Evolutionary conservation across 2,797 vertebrate genomes (phyloP), one percentile per base, ranked within the genome.

Genomic region (Platyrinchus mystaceus): DNA sequence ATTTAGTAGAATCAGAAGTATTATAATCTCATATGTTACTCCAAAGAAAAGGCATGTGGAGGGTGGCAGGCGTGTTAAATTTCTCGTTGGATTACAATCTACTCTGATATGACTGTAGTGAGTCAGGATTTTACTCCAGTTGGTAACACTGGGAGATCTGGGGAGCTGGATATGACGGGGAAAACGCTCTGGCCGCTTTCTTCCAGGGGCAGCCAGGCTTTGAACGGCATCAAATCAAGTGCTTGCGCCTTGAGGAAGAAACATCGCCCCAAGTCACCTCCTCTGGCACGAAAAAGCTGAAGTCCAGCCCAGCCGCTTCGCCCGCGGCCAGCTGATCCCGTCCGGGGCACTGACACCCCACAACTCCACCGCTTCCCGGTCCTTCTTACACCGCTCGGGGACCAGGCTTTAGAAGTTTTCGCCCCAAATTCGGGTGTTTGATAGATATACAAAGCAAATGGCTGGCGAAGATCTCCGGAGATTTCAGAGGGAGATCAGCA

Each of bases 21-120:
- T 69, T 86, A 94, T 93, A 94, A 96, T 90, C 70, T 92, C 83
- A 86, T 89, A 84, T 21, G 82, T 90, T 86, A 91, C 68, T 87
- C 85, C 93, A 81, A 87, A 94, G 49, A 94, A 90, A 94, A 95
- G 91, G 73, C 88, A 64, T 84, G 76, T 90, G 84, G 62, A 90
- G 78, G 70, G 69, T 60, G 91, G 93, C 93, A 87, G 91, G 66
- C 21, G 10, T 76, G 66, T 80, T 73, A 75, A 74, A 2, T 68
- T 75, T 89, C 73, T 44, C 32, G 23, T 32, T 88, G 91, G 46
- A 39, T 94, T 94, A 94, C 94, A 95, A 94, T 95, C 95, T 93
- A 91, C 88, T 90, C 52, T 81, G 90, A 93, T 95, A 95, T 95
- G 90, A 90, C 74, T 27, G 90, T 69, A 84, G 47, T 59, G 91